Evolutionary conservation across 2,113 vertebrate species (phyloP), one percentile per base, ranked within the genome.

Genomic region (Cavia porcellus): DNA sequence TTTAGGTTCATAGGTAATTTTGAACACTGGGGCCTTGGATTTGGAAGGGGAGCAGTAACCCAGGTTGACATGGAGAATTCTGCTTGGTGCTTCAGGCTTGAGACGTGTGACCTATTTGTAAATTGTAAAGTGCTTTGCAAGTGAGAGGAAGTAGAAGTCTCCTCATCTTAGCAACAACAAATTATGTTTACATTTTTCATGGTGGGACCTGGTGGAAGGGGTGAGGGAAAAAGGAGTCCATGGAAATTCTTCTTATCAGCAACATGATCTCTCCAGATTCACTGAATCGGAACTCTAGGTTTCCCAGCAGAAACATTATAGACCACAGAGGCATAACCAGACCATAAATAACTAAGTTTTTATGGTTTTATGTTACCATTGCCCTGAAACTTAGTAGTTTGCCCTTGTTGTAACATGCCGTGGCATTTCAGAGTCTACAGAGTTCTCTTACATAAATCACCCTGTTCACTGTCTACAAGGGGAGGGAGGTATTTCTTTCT

Each of bases 351-450:
- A 59, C 14, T 25, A 74, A 17, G 1, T 38, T 62, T 95, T 91
- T 91, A 70, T 92, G 74, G 83, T 55, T 90, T 83, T 83, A 50
- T 74, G 91, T 94, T 90, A 91, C 66, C 62, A n/a, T 57, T 57
- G 62, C 84, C 80, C 68, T 92, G 61, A 94, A 93, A 93, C 20
- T 47, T 64, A 85, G 32, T 88, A 10, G 89, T n/a, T 55, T 64
- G 17, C 30, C 38, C 87, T 59, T 74, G 14, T 59, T 35, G 55
- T 22, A 88, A 52, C 13, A 45, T 7, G 45, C 62, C 15, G 1
- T 30, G 12, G 14, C 64, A 89, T 77, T 96, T 90, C 5, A 75
- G 81, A 66, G 77, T 81, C 87, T 70, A 92, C 55, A 35, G 59
- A 95, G 50, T 79, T 19, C 83, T 77, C 82, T 52, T 28, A 77